Evolutionary conservation across 1,140 invertebrate genomes (phyloP), one percentile per base, ranked within the genome.

Genomic region (Monochamus saltuarius): DNA sequence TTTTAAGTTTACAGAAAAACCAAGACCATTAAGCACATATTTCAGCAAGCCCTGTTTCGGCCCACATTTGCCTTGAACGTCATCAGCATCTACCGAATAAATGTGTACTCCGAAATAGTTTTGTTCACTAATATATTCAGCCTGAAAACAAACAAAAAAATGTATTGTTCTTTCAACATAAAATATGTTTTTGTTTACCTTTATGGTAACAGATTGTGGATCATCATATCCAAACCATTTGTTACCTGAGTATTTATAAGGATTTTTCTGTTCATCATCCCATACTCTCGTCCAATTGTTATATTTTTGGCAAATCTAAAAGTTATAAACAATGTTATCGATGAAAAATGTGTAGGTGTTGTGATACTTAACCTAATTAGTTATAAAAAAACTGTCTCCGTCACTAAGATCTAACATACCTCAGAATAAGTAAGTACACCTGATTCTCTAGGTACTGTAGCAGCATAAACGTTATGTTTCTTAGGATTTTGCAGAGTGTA

Each of bases 231-330:
- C 51, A 54, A 54, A 19, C 51, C 51, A 54, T 19, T 19, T 29
- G 1, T 39, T 37, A 1, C 40, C 51, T 9, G 39, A 8, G 13
- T 42, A 54, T 54, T 40, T 40, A 13, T 54, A 54, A 40, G 51
- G 39, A 1, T 17, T 22, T 40, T 54, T 54, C 11, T 39, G 36
- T 39, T 54, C 51, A 13, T 40, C 38, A 16, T 54, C 51, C 51
- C 51, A 54, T 0, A 40, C 7, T 17, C 19, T 19, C 17, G 39
- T 54, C 19, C 14, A 54, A 39, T 40, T 34, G 38, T 3, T 10
- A 46, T 56, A 56, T 13, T 45, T 45, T 11, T 22, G 19, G 34
- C 54, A 56, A 2, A 56, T 56, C 54, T 56, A 19, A 37, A 56
- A 56, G 2, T 17, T n/a, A 19, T 19, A 2, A 42, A 42, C 4